Conservation (phyloP, 2,888 invertebrate genomes). For the Drosophila mercatorum region DNA sequence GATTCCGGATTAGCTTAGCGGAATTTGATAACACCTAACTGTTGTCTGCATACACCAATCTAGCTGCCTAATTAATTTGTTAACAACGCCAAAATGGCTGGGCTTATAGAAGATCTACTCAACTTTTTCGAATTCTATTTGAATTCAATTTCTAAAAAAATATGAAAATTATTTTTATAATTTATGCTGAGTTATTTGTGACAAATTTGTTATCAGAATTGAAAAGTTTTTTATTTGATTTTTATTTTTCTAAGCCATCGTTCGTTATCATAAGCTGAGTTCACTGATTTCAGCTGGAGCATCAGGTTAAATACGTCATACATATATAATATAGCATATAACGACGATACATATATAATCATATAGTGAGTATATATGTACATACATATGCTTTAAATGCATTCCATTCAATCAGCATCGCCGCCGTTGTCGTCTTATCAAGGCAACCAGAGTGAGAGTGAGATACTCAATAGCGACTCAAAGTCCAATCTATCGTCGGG, state of each 20-base stretch:
- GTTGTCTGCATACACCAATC: slow-evolving; percentile 11
- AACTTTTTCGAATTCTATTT: too few relatives aligned
- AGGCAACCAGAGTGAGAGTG: slow-evolving; percentile 7
- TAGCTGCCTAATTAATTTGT: slow-evolving; percentile 23
- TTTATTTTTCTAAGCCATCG: not conserved
- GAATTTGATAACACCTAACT: slow-evolving; percentile 5
- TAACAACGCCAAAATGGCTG: slow-evolving; percentile 1
- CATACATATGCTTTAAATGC: slow-evolving; percentile 2
- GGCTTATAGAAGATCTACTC: too few relatives aligned
- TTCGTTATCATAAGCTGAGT: not conserved
- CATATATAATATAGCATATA: not conserved
- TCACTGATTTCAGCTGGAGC: slow-evolving; percentile 2
- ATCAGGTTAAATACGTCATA: slow-evolving; percentile 4
- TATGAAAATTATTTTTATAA: too few relatives aligned
- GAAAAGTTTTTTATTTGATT: not conserved
- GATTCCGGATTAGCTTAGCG: slow-evolving; percentile 36
- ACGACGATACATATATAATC: not conserved
- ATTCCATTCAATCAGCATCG: slow-evolving; percentile 27
- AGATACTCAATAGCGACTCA: slow-evolving; percentile 31
- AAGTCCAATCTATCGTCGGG: slow-evolving; percentile 37
- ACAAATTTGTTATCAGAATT: not conserved
- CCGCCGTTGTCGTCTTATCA: slow-evolving; percentile 32
- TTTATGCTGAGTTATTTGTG: not conserved
- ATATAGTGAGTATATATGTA: not conserved
- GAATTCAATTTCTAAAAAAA: too few relatives aligned